A percentile compares a stretch with the other conserved stretches of the same genome.
Evolutionary conservation across 2,888 invertebrate genomes (phyloP).

Genomic region (Cosmia pyralina): DNA sequence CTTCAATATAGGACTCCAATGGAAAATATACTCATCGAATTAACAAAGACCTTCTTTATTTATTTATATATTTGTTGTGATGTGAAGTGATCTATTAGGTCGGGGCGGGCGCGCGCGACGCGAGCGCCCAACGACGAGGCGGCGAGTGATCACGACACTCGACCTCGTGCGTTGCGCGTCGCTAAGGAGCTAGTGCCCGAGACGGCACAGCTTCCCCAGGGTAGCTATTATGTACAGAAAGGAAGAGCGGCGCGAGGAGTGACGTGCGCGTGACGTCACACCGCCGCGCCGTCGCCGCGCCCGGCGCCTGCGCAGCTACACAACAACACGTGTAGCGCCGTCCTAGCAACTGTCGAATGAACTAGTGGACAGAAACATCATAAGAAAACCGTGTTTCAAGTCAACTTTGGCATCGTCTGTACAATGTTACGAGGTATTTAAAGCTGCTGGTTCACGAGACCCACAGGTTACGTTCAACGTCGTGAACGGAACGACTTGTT

Average conservation of each 20-base stretch:
- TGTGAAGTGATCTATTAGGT: slow-evolving; percentile 8
- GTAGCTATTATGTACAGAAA: slow-evolving; percentile 30
- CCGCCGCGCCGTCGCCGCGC: background rate
- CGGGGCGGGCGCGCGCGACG: background rate
- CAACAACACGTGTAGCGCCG: slow-evolving; percentile 5
- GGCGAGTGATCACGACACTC: background rate
- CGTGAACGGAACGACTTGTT: background rate
- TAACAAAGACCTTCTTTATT: slow-evolving; percentile 53
- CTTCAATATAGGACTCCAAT: slow-evolving; percentile 65
- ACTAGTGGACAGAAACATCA: slow-evolving; percentile 62
- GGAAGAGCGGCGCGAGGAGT: background rate
- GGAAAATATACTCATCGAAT: slow-evolving; percentile 70
- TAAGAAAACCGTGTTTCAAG: slow-evolving; percentile 55
- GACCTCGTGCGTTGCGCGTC: no score
- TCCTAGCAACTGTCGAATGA: slow-evolving; percentile 15
- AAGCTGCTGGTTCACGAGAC: slow-evolving; percentile 48
- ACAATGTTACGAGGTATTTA: slow-evolving; percentile 53
- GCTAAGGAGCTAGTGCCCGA: no score
- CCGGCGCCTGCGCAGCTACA: background rate
- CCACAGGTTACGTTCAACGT: slow-evolving; percentile 12
- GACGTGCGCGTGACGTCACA: background rate
- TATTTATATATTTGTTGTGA: slow-evolving; percentile 23
- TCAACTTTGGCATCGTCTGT: slow-evolving; percentile 54
- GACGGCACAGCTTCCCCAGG: background rate
- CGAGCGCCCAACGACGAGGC: background rate